Conservation (phyloP, 2,888 invertebrate genomes). For the Encarsia formosa region DNA sequence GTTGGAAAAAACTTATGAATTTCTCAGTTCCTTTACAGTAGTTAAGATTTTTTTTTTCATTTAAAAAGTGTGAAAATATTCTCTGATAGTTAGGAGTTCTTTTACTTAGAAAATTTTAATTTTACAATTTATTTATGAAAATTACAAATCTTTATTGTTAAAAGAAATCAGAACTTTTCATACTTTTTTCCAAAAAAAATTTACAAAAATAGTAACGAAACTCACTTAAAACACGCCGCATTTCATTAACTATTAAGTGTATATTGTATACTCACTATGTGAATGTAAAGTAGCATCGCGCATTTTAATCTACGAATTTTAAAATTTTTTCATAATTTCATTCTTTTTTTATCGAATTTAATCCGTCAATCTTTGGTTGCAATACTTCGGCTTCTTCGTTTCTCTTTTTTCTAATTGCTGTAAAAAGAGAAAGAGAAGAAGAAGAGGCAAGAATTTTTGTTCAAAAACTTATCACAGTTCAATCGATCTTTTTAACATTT, state of each 20-base stretch:
- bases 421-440: slow-evolving; percentile 9
- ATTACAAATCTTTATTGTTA: no score
- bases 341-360: slow-evolving; percentile 1
- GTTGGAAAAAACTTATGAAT: not conserved
- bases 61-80: slow-evolving; percentile 21
- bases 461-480: slow-evolving; percentile 26
- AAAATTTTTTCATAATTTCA: not conserved
- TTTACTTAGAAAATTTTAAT: slow-evolving; percentile 1
- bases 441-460: slow-evolving; percentile 21
- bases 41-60: not conserved
- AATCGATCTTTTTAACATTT: slow-evolving; percentile 11
- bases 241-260: slow-evolving; percentile 3
- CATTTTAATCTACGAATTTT: not conserved
- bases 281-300: slow-evolving; percentile 4
- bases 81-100: slow-evolving; percentile 1
- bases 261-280: no score
- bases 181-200: not conserved
- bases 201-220: not conserved
- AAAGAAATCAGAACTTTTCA: no score
- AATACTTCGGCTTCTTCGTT: slow-evolving; percentile 23
- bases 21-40: slow-evolving; percentile 1
- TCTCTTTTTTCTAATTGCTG: slow-evolving; percentile 8
- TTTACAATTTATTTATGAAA: not conserved
- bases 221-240: slow-evolving; percentile 8
- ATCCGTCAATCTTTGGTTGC: slow-evolving; percentile 23